Evolutionary conservation across 2,113 vertebrate species (phyloP).

Genomic region (Macaca mulatta): DNA sequence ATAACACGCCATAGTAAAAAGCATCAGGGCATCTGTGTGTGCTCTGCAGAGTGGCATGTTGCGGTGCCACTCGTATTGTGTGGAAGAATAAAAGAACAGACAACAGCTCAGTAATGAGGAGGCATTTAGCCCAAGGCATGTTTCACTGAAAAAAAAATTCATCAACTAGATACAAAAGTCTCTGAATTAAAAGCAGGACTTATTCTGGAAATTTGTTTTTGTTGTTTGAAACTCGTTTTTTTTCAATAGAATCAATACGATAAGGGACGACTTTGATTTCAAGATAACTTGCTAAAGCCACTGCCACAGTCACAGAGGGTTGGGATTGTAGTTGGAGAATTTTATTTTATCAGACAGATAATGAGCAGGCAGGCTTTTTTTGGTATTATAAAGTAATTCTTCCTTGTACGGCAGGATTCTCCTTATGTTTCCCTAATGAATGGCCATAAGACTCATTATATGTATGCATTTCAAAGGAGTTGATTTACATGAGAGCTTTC

Average conservation of each 20-base stretch:
- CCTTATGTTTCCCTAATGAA: background rate
- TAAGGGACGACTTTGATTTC: constrained; percentile 9
- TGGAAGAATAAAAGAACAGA: background rate
- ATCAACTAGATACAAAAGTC: background rate
- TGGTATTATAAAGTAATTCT: background rate
- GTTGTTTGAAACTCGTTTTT: background rate
- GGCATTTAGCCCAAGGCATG: background rate
- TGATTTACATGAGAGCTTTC: background rate
- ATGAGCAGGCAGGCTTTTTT: background rate
- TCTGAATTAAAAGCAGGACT: background rate
- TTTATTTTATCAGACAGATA: background rate
- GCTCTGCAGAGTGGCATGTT: background rate
- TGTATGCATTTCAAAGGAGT: background rate
- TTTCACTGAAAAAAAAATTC: background rate
- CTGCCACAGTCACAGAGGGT: background rate
- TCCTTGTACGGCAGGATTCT: background rate
- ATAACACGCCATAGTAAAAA: background rate
- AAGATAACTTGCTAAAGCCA: background rate
- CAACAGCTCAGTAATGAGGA: background rate
- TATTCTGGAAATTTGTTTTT: background rate
- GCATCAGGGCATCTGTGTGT: background rate
- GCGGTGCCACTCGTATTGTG: background rate
- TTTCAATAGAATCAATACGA: background rate
- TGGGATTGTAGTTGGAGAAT: background rate
- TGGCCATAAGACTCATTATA: background rate